Evolutionary conservation across 1,140 invertebrate genomes (phyloP).

Genomic region (Aphis gossypii): DNA sequence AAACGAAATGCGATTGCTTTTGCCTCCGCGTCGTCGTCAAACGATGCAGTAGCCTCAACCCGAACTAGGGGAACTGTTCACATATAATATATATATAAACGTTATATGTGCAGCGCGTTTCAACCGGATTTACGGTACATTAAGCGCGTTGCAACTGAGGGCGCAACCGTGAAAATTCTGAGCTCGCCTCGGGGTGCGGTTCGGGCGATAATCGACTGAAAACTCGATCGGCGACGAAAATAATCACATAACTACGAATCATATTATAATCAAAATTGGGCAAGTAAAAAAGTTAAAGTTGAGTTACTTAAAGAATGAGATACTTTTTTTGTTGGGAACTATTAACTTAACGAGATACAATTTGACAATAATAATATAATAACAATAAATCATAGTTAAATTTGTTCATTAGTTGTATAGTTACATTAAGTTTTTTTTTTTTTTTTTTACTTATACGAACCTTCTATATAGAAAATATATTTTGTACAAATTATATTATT

Average conservation of each 20-base stretch:
- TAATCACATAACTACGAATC: background rate
- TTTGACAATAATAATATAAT: too few species aligned
- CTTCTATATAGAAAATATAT: too few species aligned
- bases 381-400: too few species aligned
- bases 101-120: slow-evolving; percentile 9
- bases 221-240: background rate
- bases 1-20: slow-evolving; percentile 51
- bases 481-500: too few species aligned
- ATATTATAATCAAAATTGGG: too few species aligned
- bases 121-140: slow-evolving; percentile 56
- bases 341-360: too few species aligned
- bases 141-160: background rate
- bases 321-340: too few species aligned
- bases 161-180: slow-evolving; percentile 27
- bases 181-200: background rate
- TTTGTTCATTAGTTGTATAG: too few species aligned
- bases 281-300: too few species aligned
- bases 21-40: background rate
- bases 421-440: background rate
- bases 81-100: slow-evolving; percentile 7
- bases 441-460: too few species aligned
- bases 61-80: background rate
- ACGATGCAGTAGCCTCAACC: background rate
- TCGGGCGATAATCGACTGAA: background rate
- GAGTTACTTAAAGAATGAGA: too few species aligned